Evolutionary conservation across 2,113 vertebrate genomes (phyloP).

Genomic region (Tamias sibiricus): DNA sequence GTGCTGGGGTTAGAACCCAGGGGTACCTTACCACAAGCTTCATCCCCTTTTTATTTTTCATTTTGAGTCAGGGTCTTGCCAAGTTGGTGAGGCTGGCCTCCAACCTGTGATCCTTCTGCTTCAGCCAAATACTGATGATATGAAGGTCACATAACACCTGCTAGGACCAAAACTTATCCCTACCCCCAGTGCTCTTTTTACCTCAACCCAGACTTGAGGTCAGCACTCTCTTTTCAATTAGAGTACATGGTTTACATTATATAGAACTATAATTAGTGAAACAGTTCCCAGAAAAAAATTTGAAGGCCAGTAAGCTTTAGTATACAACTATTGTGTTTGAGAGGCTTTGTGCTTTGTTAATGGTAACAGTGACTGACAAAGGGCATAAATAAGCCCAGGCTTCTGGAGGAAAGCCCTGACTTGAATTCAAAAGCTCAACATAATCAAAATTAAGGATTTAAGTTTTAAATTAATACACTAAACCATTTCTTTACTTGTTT

Average conservation of each 20-base stretch:
- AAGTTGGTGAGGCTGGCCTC: no score
- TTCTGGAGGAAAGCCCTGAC: conserved; percentile 17
- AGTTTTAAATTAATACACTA: conserved; percentile 31
- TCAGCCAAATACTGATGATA: not conserved
- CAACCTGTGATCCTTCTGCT: no score
- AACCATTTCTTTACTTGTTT: not conserved
- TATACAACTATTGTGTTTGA: conserved; percentile 16
- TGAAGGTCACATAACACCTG: not conserved
- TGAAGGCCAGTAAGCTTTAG: not conserved
- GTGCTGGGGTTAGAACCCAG: no score
- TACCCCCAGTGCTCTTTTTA: not conserved
- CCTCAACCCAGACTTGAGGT: no score
- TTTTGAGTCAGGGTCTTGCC: no score
- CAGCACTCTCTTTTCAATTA: conserved; percentile 10
- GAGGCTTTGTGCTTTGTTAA: conserved; percentile 50
- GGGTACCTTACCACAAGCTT: no score
- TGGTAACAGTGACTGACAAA: not conserved
- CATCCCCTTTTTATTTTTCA: no score
- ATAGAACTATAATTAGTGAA: not conserved
- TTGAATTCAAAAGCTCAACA: not conserved
- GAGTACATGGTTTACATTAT: not conserved
- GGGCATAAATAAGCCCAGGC: not conserved
- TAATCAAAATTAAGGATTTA: conserved; percentile 31
- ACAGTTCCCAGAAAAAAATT: not conserved
- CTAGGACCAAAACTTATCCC: not conserved